Percentiles rank a stretch among this genome's conserved stretches.
phyloP scores from a whole-genome alignment of 2,888 invertebrate species.

The Parnassius smintheus region DNA sequence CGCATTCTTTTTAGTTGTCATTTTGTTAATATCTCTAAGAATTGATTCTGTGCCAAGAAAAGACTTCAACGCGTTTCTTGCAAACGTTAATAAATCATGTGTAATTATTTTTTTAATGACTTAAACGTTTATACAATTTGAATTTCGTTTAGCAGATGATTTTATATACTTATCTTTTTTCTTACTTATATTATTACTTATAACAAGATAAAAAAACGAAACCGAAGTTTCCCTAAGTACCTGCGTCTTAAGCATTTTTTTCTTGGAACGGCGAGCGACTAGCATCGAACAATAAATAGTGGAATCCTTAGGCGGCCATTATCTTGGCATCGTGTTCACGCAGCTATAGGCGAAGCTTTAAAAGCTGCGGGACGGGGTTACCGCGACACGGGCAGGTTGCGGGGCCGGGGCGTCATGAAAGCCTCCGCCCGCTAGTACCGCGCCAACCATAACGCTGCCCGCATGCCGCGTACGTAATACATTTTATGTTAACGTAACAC shows the following conservation, averaged over 20 bases:
- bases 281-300: conserved; percentile 76
- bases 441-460: conserved; percentile 63
- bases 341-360: conserved; percentile 70
- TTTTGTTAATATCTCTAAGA: no score
- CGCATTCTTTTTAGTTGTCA: no score
- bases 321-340: conserved; percentile 76
- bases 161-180: not conserved
- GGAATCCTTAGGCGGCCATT: conserved; percentile 75
- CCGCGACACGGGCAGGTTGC: conserved; percentile 53
- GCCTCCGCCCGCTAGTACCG: conserved; percentile 76
- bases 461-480: conserved; percentile 56
- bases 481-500: conserved; percentile 50
- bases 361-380: conserved; percentile 64
- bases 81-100: not conserved
- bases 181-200: no score
- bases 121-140: no score
- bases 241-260: conserved; percentile 32
- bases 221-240: not conserved
- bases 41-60: conserved; percentile 6
- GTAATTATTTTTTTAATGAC: no score
- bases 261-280: conserved; percentile 60
- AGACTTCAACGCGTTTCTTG: conserved; percentile 24
- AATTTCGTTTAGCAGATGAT: no score
- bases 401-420: conserved; percentile 61
- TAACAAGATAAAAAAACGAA: not conserved